Base-by-base conservation (phyloP, 2,797 vertebrate genomes). In the Cirrhinus molitorella region DNA sequence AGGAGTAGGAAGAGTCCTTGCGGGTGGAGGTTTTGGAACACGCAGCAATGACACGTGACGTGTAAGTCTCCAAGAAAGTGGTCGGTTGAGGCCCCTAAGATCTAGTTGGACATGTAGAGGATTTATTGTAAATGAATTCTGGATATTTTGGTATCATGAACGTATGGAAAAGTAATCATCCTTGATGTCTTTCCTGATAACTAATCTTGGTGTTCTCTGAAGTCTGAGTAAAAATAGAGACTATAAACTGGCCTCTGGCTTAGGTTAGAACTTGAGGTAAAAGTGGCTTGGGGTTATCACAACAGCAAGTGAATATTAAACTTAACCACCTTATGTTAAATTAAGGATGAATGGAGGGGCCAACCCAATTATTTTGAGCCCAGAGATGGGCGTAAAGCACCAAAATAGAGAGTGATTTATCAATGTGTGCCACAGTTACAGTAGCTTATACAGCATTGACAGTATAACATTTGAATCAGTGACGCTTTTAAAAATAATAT, bases 1-100 rank as follows among this genome's bases (percentile, higher is more conserved):
- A 31, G 72, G 71, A 80, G 84, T 81, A 77, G 63, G 80, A 75
- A 6, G 72, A 51, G 61, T 81, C 70, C 49, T 70, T 61, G 61
- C 61, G 65, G 82, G 82, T 61, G 81, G 87, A 81, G 83, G 47
- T 79, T n/a, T 72, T 51, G 53, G 86, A 86, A 81, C 66, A 85
- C 63, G 75, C 79, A 84, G 68, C 75, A 28, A 90, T 90, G 89
- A 89, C 90, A 9, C 85, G 70, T 65, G 89, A 89, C 28, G 72
- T 84, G 90, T 91, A 88, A 91, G 90, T 91, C 53, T 53, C 14
- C 19, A 25, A 67, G 67, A 75, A 28, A 51, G 40, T 34, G n/a
- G 21, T 65, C 53, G 31, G 57, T 49, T 82, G 43, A 43, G 59
- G 31, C 21, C 10, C 13, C 17, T 31, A 31, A 37, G 71, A 4